Evolutionary conservation across 2,113 vertebrate genomes (phyloP), one percentile per base, ranked within the genome.

Genomic region (Craseonycteris thonglongyai): DNA sequence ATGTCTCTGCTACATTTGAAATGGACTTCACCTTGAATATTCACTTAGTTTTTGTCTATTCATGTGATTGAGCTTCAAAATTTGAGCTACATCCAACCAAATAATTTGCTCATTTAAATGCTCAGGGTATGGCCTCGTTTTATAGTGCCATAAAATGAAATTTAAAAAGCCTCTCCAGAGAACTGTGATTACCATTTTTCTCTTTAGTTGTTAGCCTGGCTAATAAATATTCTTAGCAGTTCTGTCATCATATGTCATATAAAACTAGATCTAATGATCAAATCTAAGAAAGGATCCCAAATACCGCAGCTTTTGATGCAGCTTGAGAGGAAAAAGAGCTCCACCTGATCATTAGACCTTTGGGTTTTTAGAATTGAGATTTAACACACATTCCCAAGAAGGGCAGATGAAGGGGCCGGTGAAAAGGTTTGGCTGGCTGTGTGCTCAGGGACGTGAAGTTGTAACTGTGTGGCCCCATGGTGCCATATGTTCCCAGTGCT

Each of bases 101-200:
- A 84, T 97, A 96, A 95, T 86, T 92, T 98, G 93, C 74, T 74
- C 51, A 58, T 94, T 98, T 96, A 89, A 56, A 91, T 96, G 89
- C 68, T 96, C 74, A 65, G 89, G 45, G 91, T 88, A 91, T 58
- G 42, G 86, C 54, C 92, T 95, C 65, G 47, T 94, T 97, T 93
- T 97, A 92, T 88, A 96, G 94, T 96, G 63, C 95, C 94, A 96
- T 96, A 95, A 97, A 97, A 97, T 59, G 76, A 93, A 96, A 97
- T 93, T 94, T 93, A 93, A 96, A 96, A 92, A 88, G 83, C 63
- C 69, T 93, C 74, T 94, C 72, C 45, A 88, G 96, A 96, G 92
- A 96, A 75, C 94, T 93, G 38, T 93, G 96, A 97, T 96, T 92
- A 88, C 79, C 47, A 92, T 81, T 61, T 93, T 97, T 92, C 96